phyloP scores from a whole-genome alignment of 2,113 vertebrate genomes.

The Datnioides undecimradiatus region DNA sequence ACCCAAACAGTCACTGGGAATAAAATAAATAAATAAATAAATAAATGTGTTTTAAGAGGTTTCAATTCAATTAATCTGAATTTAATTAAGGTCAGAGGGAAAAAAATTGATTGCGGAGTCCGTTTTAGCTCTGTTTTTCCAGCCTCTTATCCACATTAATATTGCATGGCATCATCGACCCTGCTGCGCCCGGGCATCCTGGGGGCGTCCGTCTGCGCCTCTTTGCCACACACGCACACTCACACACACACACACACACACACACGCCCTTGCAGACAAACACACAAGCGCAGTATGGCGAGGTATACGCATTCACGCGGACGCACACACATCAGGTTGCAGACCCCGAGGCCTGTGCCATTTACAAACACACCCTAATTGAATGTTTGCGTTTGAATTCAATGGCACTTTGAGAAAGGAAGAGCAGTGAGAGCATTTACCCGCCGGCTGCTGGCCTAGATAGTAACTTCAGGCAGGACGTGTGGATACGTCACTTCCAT shows the following conservation, averaged over 20 bases:
- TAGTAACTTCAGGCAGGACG: constrained; percentile 86
- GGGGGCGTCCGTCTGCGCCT: constrained; percentile 42
- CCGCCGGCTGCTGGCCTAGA: constrained; percentile 80
- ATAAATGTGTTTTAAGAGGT: constrained; percentile 31
- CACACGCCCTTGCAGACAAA: not conserved
- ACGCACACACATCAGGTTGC: constrained; percentile 24
- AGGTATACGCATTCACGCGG: constrained; percentile 1
- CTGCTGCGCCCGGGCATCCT: constrained; percentile 44
- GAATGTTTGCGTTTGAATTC: constrained; percentile 62
- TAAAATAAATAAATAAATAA: too few species aligned
- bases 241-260: constrained; percentile 21
- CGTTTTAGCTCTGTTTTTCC: constrained; percentile 62
- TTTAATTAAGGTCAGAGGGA: constrained; percentile 70
- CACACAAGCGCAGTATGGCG: not conserved
- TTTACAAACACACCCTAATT: constrained; percentile 61
- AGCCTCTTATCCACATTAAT: constrained; percentile 74
- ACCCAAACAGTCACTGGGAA: constrained; percentile 54
- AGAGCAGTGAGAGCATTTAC: constrained; percentile 81
- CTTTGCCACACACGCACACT: constrained; percentile 24
- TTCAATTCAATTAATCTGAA: constrained; percentile 56
- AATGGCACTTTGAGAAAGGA: constrained; percentile 64
- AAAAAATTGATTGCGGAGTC: constrained; percentile 53
- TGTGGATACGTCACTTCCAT: constrained; percentile 85
- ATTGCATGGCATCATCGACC: constrained; percentile 68
- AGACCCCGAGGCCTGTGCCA: constrained; percentile 57